phyloP scores from a whole-genome alignment of 1,140 invertebrate genomes.

The Anastatus disparis region DNA sequence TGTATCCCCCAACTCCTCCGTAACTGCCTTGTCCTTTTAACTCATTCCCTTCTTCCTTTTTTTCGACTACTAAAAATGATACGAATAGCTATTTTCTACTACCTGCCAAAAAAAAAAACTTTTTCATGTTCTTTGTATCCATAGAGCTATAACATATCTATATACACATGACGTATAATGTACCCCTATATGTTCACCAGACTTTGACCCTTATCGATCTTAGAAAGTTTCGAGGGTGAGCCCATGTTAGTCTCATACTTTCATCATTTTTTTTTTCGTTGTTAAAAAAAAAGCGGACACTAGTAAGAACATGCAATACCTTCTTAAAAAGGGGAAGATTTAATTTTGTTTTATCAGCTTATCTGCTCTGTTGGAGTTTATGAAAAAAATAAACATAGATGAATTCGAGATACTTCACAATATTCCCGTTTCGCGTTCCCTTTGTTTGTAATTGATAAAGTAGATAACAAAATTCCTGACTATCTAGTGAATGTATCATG shows the following conservation, averaged over 20 bases:
- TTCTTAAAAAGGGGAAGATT: not conserved
- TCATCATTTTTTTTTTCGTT: constrained; percentile 9
- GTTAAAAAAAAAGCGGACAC: too few species aligned
- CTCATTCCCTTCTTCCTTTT: not conserved
- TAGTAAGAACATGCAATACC: not conserved
- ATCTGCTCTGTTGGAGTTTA: not conserved
- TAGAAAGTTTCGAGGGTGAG: not conserved
- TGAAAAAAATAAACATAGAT: not conserved
- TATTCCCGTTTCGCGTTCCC: too few species aligned
- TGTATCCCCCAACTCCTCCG: not conserved
- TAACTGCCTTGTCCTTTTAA: too few species aligned
- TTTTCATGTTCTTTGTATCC: not conserved
- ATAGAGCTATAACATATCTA: too few species aligned
- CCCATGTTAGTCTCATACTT: not conserved
- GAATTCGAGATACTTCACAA: too few species aligned
- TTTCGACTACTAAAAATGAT: not conserved
- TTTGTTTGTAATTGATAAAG: too few species aligned
- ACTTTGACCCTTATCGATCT: constrained; percentile 14
- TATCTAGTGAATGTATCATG: too few species aligned
- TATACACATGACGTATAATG: too few species aligned
- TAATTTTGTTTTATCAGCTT: not conserved
- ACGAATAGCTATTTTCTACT: not conserved
- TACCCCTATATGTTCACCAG: not conserved
- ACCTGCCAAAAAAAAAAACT: constrained; percentile 5
- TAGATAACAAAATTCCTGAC: too few species aligned